These are phyloP conservation scores for Noctuana brunneofusca DNA, from an alignment of 2,888 invertebrate genomes.

Conservation along the genomic window DNA sequence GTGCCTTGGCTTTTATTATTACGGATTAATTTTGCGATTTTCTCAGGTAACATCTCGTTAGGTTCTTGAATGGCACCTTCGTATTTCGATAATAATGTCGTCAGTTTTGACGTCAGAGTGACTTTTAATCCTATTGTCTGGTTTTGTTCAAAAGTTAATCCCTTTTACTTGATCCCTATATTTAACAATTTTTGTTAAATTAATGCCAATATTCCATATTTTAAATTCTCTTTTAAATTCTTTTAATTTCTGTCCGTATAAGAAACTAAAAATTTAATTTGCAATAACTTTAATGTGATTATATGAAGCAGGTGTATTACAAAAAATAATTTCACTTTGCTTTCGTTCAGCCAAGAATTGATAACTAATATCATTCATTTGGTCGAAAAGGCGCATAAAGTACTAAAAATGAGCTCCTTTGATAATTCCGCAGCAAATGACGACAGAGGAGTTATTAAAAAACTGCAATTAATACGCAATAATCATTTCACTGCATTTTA, in stretches of 20 bases:
- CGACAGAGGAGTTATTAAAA: neutral
- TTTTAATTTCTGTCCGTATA: no score
- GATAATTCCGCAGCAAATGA: constrained; percentile 24
- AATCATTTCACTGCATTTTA: constrained; percentile 19
- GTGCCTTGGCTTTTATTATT: constrained; percentile 52
- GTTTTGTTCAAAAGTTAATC: constrained; percentile 13
- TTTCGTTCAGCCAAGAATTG: neutral
- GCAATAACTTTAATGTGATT: neutral
- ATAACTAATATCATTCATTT: neutral
- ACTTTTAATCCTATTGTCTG: constrained; percentile 60
- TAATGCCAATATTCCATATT: constrained; percentile 1
- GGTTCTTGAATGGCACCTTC: constrained; percentile 68
- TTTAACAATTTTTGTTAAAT: constrained; percentile 47
- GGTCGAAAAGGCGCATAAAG: neutral
- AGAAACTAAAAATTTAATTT: neutral
- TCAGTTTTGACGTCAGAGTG: constrained; percentile 54
- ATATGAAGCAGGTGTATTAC: no score
- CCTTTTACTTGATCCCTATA: constrained; percentile 3
- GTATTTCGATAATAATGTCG: constrained; percentile 58
- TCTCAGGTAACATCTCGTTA: constrained; percentile 65
- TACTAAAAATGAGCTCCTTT: constrained; percentile 27
- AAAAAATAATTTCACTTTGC: neutral
- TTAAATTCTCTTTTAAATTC: no score
- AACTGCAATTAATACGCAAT: constrained; percentile 17
- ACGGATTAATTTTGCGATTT: constrained; percentile 59